Conservation (phyloP, 2,797 vertebrate species). For the Pipistrellus pipistrellus region DNA sequence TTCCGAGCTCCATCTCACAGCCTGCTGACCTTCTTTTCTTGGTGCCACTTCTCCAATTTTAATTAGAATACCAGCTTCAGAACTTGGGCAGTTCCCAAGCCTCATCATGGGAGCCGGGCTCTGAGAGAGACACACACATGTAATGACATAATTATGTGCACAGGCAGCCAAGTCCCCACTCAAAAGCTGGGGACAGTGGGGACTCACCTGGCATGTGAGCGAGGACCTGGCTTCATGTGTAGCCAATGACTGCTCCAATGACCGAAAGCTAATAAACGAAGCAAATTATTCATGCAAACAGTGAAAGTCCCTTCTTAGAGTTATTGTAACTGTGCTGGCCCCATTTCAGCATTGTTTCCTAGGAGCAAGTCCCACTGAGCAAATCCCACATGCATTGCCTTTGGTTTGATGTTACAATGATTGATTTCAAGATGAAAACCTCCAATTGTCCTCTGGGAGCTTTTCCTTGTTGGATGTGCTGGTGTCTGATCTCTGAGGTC, state of each 20-base stretch:
- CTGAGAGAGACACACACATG: slow-evolving; percentile 29
- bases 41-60: neutral
- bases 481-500: neutral
- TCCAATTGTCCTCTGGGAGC: neutral
- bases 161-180: neutral
- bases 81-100: slow-evolving; percentile 63
- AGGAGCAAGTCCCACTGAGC: neutral
- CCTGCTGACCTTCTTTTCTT: neutral
- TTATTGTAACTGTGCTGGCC: neutral
- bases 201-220: neutral
- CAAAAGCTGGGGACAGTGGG: neutral
- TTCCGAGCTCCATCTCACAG: neutral
- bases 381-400: neutral
- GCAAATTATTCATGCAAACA: neutral
- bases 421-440: slow-evolving; percentile 21
- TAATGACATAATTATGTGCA: slow-evolving; percentile 36
- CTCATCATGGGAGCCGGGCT: slow-evolving; percentile 17
- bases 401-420: neutral
- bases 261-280: neutral
- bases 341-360: neutral
- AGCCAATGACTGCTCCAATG: neutral
- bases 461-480: neutral
- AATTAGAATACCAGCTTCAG: neutral
- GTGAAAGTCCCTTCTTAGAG: neutral
- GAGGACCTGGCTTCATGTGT: neutral